Evolutionary conservation across 2,797 vertebrate genomes (phyloP).

Genomic region (Anableps anableps): DNA sequence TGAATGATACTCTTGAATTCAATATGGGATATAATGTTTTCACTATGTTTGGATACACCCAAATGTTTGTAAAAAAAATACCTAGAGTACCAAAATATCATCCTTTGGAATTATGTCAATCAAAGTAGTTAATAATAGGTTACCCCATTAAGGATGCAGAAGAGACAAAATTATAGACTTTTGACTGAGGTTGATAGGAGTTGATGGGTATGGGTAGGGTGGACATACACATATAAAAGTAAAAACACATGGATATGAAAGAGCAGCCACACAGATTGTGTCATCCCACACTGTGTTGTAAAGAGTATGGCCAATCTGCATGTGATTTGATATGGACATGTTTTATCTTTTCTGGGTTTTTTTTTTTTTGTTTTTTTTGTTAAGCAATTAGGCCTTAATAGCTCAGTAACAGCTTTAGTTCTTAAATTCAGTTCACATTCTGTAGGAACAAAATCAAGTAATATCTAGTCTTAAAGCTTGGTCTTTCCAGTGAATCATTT

Average conservation of each 20-base stretch:
- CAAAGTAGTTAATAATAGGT: neutral
- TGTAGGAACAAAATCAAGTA: too few species aligned
- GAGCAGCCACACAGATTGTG: neutral
- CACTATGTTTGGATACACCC: neutral
- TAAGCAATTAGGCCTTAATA: too few species aligned
- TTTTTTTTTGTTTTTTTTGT: too few species aligned
- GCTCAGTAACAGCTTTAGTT: too few species aligned
- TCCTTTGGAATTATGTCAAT: neutral
- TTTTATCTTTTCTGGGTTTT: too few species aligned
- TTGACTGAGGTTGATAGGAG: neutral
- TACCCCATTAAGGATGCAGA: neutral
- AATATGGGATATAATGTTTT: neutral
- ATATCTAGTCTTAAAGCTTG: too few species aligned
- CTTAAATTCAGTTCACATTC: too few species aligned
- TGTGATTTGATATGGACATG: neutral
- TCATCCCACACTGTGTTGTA: neutral
- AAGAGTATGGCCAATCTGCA: neutral
- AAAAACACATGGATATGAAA: neutral
- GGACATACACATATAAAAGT: neutral
- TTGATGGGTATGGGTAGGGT: neutral
- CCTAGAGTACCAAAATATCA: neutral
- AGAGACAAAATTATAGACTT: neutral
- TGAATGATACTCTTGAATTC: slow-evolving; percentile 26
- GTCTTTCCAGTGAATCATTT: neutral
- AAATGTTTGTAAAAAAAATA: neutral